A percentile compares a stretch with the other conserved stretches of the same genome.
Evolutionary conservation across 2,113 vertebrate species (phyloP).

Genomic region (Alexandromys fortis): DNA sequence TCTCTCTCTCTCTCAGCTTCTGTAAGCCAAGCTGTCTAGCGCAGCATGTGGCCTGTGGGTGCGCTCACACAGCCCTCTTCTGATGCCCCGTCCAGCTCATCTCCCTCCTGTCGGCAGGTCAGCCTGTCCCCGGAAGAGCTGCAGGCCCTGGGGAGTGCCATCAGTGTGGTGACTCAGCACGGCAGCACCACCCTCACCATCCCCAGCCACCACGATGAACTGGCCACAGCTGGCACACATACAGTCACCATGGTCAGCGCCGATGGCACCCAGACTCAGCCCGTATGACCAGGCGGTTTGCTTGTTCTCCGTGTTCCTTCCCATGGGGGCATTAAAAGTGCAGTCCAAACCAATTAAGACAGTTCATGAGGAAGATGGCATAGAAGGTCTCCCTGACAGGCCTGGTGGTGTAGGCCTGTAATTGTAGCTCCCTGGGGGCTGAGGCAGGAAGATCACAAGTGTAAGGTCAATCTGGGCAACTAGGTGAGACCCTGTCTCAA

Average conservation of each 20-base stretch:
- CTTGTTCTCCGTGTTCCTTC: constrained; percentile 46
- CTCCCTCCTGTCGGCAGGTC: constrained; percentile 77
- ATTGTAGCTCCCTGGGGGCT: background rate
- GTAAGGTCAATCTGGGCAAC: background rate
- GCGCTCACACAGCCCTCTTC: background rate
- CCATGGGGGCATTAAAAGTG: background rate
- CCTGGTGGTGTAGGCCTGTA: background rate
- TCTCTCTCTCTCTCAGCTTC: background rate
- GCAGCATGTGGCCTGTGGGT: background rate
- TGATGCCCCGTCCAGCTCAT: background rate
- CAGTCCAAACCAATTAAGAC: background rate
- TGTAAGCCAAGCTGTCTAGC: background rate
- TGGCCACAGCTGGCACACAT: constrained; percentile 63
- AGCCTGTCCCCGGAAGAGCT: constrained; percentile 86
- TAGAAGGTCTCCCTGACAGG: background rate
- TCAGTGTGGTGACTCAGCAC: constrained; percentile 85
- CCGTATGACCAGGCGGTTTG: constrained; percentile 78
- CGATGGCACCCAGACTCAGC: constrained; percentile 79
- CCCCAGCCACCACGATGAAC: constrained; percentile 73
- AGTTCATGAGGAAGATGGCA: background rate
- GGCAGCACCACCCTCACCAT: constrained; percentile 77
- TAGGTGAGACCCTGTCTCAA: background rate
- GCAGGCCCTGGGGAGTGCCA: constrained; percentile 86
- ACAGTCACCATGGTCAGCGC: constrained; percentile 79
- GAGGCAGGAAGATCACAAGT: background rate